Evolutionary conservation across 2,888 invertebrate genomes (phyloP), one percentile per base, ranked within the genome.

Genomic region (Aelia acuminata): DNA sequence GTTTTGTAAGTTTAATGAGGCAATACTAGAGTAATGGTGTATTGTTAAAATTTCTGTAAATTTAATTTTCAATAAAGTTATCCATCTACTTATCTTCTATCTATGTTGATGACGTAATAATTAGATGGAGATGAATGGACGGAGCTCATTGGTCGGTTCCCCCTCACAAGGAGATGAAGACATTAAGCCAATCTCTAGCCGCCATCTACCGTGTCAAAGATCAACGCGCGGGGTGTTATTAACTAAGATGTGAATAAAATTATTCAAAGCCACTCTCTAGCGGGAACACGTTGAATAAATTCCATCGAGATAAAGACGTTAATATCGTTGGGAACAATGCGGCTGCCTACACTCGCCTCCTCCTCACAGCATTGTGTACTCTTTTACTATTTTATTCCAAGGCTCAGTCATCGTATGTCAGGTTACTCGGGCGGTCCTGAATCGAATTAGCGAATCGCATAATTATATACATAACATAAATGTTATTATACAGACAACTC

Each of bases 221-320:
- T 80, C 80, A 80, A 43, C n/a, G n/a, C 80, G 4, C 3, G 31
- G 43, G 22, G 39, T 47, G 43, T 80, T 39, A 80, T 47, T 80
- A 80, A 43, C 80, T n/a, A 11, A n/a, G n/a, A 80, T n/a, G n/a
- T 22, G 43, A 80, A 80, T 80, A 80, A 80, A 80, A 80, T 80
- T 80, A 80, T 80, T 80, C 75, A 75, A 43, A 39, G n/a, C n/a
- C 43, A 11, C 22, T 50, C 20, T 4, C 1, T 13, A n/a, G 80
- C n/a, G 80, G 80, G 80, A 80, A 80, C 43, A 47, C 43, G 39
- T 80, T 43, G 80, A 80, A 80, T 80, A 80, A 70, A 80, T 80
- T n/a, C 80, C 39, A 80, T 80, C 80, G 43, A 80, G 80, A 80
- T 80, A 80, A 47, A 47, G 39, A 47, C 43, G 80, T 80, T 80